Base-by-base conservation (phyloP, 1,140 invertebrate species). In the Danaus plexippus region DNA sequence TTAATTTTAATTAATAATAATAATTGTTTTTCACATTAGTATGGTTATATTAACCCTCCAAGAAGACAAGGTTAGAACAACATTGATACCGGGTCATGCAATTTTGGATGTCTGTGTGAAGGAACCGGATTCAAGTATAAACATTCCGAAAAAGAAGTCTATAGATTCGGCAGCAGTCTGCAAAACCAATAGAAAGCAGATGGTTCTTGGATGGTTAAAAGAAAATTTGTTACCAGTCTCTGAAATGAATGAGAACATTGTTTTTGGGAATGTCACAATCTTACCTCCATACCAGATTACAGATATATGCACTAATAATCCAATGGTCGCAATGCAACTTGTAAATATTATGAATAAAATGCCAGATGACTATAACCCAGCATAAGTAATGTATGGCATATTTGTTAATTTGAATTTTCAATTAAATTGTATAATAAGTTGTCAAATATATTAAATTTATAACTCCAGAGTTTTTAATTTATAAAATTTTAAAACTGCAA, bases 21-120 rank as follows among this genome's bases (percentile, higher is more conserved):
- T 12, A 41, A 15, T 15, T 44, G 43, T 47, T 63, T 41, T 57
- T 66, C 64, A 15, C 77, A 79, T 51, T 69, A 85, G 82, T 61
- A 65, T 80, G 1, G 75, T 85, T 50, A 42, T 85, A 10, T 64
- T 61, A 13, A 55, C 69, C 43, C 59, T 68, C 7, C 15, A 69
- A 47, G 70, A 61, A 54, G 66, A 69, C 43, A 62, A 48, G 46
- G 73, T 64, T 55, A 54, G 66, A 59, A 75, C 66, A 32, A 67
- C 60, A 6, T 47, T 86, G 3, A 70, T 86, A 63, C 82, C 77
- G 10, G 82, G 82, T 6, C 78, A 84, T 71, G 72, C 83, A 46
- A 56, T 86, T 50, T 32, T 70, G n/a, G 57, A 81, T 56, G 53
- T 84, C 2, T 51, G 22, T 41, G 63, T 71, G 54, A 47, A 45